These are phyloP conservation scores for Cheilinus undulatus DNA, from an alignment of 2,113 vertebrate genomes.

Conservation along the genomic window DNA sequence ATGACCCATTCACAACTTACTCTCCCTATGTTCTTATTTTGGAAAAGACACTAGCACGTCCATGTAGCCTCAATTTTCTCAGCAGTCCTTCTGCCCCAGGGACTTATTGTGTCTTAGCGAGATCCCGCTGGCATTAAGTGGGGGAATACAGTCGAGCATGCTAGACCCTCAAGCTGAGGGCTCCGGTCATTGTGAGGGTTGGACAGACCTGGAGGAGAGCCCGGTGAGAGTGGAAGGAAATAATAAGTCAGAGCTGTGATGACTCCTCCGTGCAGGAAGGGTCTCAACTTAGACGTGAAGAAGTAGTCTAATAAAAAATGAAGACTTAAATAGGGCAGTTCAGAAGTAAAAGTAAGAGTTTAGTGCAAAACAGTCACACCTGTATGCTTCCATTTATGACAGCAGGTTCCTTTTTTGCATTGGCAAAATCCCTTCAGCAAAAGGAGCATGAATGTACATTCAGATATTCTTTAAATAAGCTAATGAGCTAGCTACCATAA, in stretches of 20 bases:
- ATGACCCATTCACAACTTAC: constrained; percentile 32
- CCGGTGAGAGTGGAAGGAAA: constrained; percentile 76
- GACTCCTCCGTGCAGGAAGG: constrained; percentile 52
- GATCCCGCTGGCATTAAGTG: constrained; percentile 34
- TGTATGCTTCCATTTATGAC: too few species aligned
- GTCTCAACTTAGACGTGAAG: constrained; percentile 45
- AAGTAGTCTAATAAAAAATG: constrained; percentile 43
- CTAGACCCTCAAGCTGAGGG: constrained; percentile 42
- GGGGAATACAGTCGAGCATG: background rate
- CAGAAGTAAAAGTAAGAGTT: constrained; percentile 32
- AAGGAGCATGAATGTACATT: too few species aligned
- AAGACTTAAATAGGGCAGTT: constrained; percentile 1
- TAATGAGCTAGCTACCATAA: too few species aligned
- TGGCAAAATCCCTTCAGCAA: too few species aligned
- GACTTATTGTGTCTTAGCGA: constrained; percentile 62
- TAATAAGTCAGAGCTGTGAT: constrained; percentile 70
- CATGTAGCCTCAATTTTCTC: constrained; percentile 35
- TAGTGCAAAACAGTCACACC: too few species aligned
- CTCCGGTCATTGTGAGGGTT: constrained; percentile 68
- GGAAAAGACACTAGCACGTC: constrained; percentile 43
- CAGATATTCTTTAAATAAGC: background rate
- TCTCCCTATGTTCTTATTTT: too few species aligned
- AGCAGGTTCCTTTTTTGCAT: too few species aligned
- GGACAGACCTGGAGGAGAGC: constrained; percentile 58
- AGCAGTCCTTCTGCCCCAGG: constrained; percentile 21